Conservation (phyloP, 2,888 invertebrate species). For the Cheiracanthium punctorium region DNA sequence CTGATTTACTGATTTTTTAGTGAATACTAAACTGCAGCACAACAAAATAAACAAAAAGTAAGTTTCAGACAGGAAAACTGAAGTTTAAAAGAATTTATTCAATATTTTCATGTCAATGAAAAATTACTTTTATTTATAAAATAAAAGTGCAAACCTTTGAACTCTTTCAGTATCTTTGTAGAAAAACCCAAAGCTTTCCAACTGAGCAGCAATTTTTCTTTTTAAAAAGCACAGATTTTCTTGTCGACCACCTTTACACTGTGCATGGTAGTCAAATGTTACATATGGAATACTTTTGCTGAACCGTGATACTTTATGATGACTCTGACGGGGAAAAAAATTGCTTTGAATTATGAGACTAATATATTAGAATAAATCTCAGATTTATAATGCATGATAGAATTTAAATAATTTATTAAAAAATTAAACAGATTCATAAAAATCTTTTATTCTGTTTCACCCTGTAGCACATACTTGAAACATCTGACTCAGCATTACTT, state of each 20-base stretch:
- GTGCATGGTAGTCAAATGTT: conserved; percentile 97
- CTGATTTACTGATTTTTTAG: too few relatives aligned
- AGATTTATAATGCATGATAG: too few relatives aligned
- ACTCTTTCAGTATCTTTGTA: conserved; percentile 79
- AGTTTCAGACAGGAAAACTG: too few relatives aligned
- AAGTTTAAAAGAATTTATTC: too few relatives aligned
- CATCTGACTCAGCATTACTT: conserved; percentile 94
- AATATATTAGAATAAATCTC: too few relatives aligned
- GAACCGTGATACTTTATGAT: conserved; percentile 84
- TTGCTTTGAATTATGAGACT: conserved; percentile 66
- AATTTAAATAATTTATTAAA: too few relatives aligned
- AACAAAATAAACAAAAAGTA: too few relatives aligned
- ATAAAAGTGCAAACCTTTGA: conserved; percentile 76
- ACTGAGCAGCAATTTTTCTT: conserved; percentile 84
- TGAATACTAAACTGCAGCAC: too few relatives aligned
- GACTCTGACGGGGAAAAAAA: too few relatives aligned
- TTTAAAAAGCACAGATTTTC: conserved; percentile 88
- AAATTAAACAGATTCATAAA: too few relatives aligned
- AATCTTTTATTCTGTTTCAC: background rate
- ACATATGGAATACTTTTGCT: conserved; percentile 87
- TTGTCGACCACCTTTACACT: conserved; percentile 89
- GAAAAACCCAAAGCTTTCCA: conserved; percentile 86
- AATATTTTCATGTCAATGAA: too few relatives aligned
- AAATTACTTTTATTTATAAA: too few relatives aligned
- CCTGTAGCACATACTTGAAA: conserved; percentile 81